Base-by-base conservation (phyloP, 2,888 invertebrate species). In the Ferdinandea cuprea region DNA sequence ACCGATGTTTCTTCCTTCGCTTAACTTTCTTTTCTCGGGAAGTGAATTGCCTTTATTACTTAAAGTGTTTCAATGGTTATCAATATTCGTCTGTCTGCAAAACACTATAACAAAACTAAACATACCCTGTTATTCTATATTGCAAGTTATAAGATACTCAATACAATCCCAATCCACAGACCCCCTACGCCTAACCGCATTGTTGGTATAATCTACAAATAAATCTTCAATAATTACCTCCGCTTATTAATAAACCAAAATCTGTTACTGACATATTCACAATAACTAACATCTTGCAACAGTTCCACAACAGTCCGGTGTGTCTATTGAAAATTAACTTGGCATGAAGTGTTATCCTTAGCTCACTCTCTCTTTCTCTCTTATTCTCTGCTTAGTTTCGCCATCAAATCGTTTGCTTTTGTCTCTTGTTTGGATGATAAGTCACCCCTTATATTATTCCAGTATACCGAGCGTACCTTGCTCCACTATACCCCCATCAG, bases 181-280 rank as follows among this genome's bases (percentile, higher is more conserved):
- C 21, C 11, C 19, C n/a, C n/a, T n/a, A n/a, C n/a, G n/a, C n/a
- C n/a, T n/a, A n/a, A n/a, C n/a, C 21, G n/a, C 35, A 13, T 15
- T 37, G 13, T 6, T 11, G 28, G 15, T 21, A 46, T 54, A 68
- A 68, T 61, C 68, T 50, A 46, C 44, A 52, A 50, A 81, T 81
- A 77, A 81, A 77, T 81, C 76, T 77, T 48, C 69, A 69, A 58
- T 74, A 65, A 74, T 68, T 44, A 63, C 46, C 58, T 48, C 37
- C 32, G 76, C 48, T 81, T 77, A 81, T 76, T 76, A 81, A 76
- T 71, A 71, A 77, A 77, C 71, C 71, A 50, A 77, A 81, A 76
- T 76, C 81, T 81, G 81, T 54, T 66, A 71, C 71, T 58, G 77
- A 81, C 80, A 81, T 54, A 54, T 71, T 81, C 71, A 66, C 71